Evolutionary conservation across 1,140 invertebrate species (phyloP), one percentile per base, ranked within the genome.

Genomic region (Hermetia illucens): DNA sequence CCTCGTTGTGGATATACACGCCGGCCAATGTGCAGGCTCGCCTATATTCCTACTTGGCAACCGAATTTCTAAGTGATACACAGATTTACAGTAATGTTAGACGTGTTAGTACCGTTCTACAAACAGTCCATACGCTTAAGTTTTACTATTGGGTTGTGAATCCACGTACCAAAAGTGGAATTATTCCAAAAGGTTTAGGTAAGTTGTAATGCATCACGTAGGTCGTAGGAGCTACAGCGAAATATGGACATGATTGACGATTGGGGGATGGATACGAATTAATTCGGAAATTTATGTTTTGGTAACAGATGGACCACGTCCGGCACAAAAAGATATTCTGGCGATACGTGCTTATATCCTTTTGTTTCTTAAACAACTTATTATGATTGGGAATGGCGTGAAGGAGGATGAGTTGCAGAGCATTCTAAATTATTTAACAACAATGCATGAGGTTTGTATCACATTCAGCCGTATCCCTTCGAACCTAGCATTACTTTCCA

Each of bases 91-190:
- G 85, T 45, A 95, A 94, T 62, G 92, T 98, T 15, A 70, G 95
- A 25, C 72, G 94, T 36, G 91, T 98, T 30, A 93, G 89, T 48
- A 98, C 94, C 1, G 93, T 98, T 1, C 70, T 98, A 6, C 93
- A 98, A 66, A 95, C 93, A 1, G 89, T 98, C 44, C 93, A 99
- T 58, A 93, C 95, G 1, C 70, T 99, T 21, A 98, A 98, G 66
- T 96, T 92, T 58, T 98, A 97, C 64, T 98, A 98, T 61, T 98
- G 94, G 93, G 87, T 98, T 12, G 82, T 88, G 3, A 95, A 93
- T 73, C 94, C 94, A 2, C 71, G 85, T 46, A 75, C 86, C 24
- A 91, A 93, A 59, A 96, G 90, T 64, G 91, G 90, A 21, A 93
- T 95, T 49, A 81, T 77, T 24, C 90, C 91, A 4, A 96, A 96